phyloP scores from a whole-genome alignment of 2,888 invertebrate genomes.

The Podotricha telesiphe region DNA sequence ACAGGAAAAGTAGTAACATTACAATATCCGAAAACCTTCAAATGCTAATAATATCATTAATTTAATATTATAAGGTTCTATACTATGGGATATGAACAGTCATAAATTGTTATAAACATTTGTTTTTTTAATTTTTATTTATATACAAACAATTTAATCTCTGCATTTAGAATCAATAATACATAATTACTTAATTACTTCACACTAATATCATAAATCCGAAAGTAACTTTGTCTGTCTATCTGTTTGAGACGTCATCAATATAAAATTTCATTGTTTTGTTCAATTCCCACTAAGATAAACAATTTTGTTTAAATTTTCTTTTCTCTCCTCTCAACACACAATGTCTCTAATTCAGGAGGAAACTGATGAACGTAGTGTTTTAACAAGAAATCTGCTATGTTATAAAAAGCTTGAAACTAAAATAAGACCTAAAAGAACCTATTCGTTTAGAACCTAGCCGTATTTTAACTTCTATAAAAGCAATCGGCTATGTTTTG shows the following conservation, averaged over 20 bases:
- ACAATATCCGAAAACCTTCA: constrained; percentile 4
- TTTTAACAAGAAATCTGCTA: too few relatives aligned
- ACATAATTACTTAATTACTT: neutral
- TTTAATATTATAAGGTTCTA: neutral
- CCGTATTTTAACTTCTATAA: neutral
- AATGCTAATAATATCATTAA: neutral
- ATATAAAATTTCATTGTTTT: too few relatives aligned
- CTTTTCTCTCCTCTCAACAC: too few relatives aligned
- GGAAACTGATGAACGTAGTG: too few relatives aligned
- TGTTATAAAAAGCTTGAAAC: too few relatives aligned
- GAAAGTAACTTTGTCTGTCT: too few relatives aligned
- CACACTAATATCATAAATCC: too few relatives aligned
- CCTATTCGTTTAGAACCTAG: neutral
- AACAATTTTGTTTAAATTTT: too few relatives aligned
- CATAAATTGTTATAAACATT: neutral
- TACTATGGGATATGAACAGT: neutral
- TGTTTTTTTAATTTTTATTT: too few relatives aligned
- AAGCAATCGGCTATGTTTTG: constrained; percentile 6
- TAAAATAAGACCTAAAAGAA: neutral
- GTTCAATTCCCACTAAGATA: too few relatives aligned
- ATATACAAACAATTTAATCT: neutral
- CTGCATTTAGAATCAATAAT: neutral
- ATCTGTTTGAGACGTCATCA: too few relatives aligned
- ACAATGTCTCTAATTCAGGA: too few relatives aligned
- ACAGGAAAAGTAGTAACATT: neutral